Conservation (phyloP, 92 coral and sea anemone genomes). For the Phymanthus crucifer region DNA sequence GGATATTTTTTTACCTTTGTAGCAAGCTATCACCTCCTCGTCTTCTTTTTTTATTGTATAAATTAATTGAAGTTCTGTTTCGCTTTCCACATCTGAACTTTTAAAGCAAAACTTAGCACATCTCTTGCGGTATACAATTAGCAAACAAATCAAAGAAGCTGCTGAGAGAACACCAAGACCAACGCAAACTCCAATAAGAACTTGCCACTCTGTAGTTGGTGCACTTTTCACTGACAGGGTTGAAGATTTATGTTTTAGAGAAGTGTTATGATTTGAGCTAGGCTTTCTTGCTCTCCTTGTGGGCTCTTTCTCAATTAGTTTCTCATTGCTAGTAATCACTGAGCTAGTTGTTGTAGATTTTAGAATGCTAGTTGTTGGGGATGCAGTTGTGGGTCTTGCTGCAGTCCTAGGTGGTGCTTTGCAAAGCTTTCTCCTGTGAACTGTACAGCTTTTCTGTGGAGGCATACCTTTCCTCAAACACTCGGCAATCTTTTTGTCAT, state of each 20-base stretch:
- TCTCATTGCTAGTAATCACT: not conserved
- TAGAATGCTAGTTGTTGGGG: not conserved
- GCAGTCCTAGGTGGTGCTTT: conserved; percentile 21
- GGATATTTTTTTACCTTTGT: too few relatives aligned
- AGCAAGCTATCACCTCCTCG: too few relatives aligned
- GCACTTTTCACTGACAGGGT: not conserved
- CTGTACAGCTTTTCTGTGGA: conserved; percentile 48
- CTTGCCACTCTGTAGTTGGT: not conserved
- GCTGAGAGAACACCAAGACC: not conserved
- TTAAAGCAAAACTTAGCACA: not conserved
- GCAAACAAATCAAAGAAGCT: not conserved
- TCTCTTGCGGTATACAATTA: not conserved
- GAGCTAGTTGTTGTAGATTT: not conserved
- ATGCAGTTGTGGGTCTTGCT: not conserved
- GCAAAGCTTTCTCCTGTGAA: conserved; percentile 25
- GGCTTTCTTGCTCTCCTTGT: not conserved
- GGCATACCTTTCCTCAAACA: conserved; percentile 66
- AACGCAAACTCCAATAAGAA: not conserved
- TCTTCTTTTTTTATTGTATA: not conserved
- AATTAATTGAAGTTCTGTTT: not conserved
- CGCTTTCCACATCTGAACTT: not conserved
- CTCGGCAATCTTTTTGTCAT: conserved; percentile 28
- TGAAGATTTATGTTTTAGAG: not conserved
- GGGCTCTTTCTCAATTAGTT: not conserved
- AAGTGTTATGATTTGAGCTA: not conserved